Percentiles rank a stretch among this genome's conserved stretches.
Conservation (phyloP, 1,140 invertebrate genomes). For the Daktulosphaira vitifoliae region DNA sequence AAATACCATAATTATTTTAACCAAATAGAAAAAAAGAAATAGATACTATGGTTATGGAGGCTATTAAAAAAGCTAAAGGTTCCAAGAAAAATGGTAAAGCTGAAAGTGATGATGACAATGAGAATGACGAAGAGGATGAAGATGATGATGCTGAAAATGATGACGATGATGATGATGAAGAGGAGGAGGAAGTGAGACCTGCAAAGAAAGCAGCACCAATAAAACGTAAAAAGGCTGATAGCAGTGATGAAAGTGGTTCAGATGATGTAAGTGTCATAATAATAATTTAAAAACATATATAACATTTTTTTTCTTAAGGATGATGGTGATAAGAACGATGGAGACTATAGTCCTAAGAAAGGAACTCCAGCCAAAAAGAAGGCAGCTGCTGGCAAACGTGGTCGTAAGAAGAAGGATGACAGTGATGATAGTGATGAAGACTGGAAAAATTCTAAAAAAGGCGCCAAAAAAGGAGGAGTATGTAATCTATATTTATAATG, state of each 20-base stretch:
- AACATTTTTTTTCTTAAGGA: conserved; percentile 41
- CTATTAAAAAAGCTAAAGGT: conserved; percentile 50
- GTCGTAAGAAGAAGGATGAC: conserved; percentile 60
- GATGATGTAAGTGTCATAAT: conserved; percentile 39
- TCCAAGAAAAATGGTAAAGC: conserved; percentile 52
- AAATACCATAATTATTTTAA: not conserved
- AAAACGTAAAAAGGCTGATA: conserved; percentile 54
- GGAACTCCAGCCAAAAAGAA: conserved; percentile 45
- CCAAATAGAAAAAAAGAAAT: conserved; percentile 67
- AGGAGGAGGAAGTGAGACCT: conserved; percentile 51
- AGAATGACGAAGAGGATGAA: conserved; percentile 50
- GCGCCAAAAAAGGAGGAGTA: conserved; percentile 44
- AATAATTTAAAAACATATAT: conserved; percentile 6
- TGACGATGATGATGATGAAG: conserved; percentile 47
- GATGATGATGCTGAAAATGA: conserved; percentile 48
- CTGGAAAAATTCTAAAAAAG: conserved; percentile 51
- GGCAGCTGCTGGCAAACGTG: conserved; percentile 44
- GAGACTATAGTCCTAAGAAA: conserved; percentile 60
- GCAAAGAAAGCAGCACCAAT: conserved; percentile 49
- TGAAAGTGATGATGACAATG: conserved; percentile 47
- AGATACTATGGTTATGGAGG: conserved; percentile 73
- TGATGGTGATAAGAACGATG: conserved; percentile 54
- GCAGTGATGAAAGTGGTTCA: conserved; percentile 50
- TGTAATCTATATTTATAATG: conserved; percentile 18
- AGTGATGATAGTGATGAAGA: conserved; percentile 70